A percentile compares a stretch with the other conserved stretches of the same genome.
These are phyloP conservation scores for Phania funesta DNA, from an alignment of 2,888 invertebrate genomes.

Conservation along the genomic window DNA sequence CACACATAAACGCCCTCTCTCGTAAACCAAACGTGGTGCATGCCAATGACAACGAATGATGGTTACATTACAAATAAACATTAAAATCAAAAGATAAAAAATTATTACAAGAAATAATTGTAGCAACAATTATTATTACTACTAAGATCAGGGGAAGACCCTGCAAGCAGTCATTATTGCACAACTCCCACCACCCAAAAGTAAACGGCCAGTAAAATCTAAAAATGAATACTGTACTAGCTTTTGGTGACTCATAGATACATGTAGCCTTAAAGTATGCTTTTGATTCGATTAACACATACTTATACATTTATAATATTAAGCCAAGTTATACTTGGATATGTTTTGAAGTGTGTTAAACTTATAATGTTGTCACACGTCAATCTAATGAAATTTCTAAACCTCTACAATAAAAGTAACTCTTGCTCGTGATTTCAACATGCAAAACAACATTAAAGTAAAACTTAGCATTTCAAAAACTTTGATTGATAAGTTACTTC, in stretches of 20 bases:
- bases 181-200: no score
- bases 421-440: constrained; percentile 30
- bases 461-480: constrained; percentile 1
- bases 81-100: background rate
- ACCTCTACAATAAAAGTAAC: constrained; percentile 19
- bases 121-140: background rate
- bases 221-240: no score
- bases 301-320: constrained; percentile 23
- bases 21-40: constrained; percentile 24
- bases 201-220: no score
- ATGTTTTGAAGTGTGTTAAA: constrained; percentile 60
- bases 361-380: constrained; percentile 64
- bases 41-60: constrained; percentile 31
- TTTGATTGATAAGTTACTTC: constrained; percentile 35
- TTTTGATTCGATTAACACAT: background rate
- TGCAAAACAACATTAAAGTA: background rate
- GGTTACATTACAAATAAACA: constrained; percentile 19
- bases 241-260: background rate
- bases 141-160: background rate
- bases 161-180: no score
- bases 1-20: background rate
- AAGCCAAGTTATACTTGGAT: constrained; percentile 22
- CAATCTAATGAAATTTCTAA: constrained; percentile 63
- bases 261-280: constrained; percentile 35
- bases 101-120: constrained; percentile 21